A percentile compares a stretch with the other conserved stretches of the same genome.
These are phyloP conservation scores for Notolepis coatsorum DNA, from an alignment of 2,797 vertebrate species.

Conservation along the genomic window DNA sequence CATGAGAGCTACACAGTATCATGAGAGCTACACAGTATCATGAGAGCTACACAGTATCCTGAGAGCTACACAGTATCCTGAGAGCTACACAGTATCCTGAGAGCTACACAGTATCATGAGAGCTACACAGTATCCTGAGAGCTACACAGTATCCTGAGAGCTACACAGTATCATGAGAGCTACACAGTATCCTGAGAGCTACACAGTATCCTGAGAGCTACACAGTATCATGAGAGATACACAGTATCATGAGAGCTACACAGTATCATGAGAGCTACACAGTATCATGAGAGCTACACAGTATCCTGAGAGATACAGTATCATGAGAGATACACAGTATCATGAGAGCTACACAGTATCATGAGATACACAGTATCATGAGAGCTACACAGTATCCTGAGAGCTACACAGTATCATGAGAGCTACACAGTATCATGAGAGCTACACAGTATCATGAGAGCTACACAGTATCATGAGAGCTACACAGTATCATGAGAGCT, in stretches of 20 bases:
- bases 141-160: conserved; percentile 46
- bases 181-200: conserved; percentile 44
- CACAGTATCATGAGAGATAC: conserved; percentile 46
- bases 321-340: conserved; percentile 38
- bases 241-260: conserved; percentile 47
- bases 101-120: conserved; percentile 47
- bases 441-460: conserved; percentile 46
- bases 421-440: conserved; percentile 46
- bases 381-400: conserved; percentile 46
- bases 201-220: conserved; percentile 45
- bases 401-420: conserved; percentile 47
- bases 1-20: conserved; percentile 41
- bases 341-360: conserved; percentile 48
- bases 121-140: conserved; percentile 46
- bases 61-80: conserved; percentile 48
- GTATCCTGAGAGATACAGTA: too few species aligned
- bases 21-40: conserved; percentile 47
- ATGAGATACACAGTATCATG: too few species aligned
- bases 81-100: conserved; percentile 46
- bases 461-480: conserved; percentile 46
- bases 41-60: conserved; percentile 48
- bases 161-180: conserved; percentile 46
- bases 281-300: conserved; percentile 47
- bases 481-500: conserved; percentile 44
- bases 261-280: conserved; percentile 45